A percentile compares a stretch with the other conserved stretches of the same genome.
Conservation (phyloP, 2,113 vertebrate species). For the Rutilus rutilus region DNA sequence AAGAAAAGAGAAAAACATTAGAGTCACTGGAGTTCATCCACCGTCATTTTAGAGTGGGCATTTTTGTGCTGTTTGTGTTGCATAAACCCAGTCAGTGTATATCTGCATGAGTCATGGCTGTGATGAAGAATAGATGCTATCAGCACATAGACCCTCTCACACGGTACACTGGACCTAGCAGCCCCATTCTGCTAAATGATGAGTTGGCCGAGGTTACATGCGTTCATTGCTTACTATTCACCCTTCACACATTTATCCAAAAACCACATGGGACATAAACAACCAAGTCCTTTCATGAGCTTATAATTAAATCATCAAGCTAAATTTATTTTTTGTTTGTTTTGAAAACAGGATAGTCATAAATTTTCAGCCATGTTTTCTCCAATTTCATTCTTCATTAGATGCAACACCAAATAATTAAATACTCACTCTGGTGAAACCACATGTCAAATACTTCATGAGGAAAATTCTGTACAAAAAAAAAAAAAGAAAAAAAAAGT, state of each 20-base stretch:
- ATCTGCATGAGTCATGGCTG: neutral
- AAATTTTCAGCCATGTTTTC: neutral
- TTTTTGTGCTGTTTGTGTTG: neutral
- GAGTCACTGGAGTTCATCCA: slow-evolving; percentile 46
- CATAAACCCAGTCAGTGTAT: neutral
- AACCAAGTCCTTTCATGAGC: neutral
- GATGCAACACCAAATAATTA: neutral
- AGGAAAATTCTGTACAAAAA: neutral
- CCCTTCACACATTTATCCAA: slow-evolving; percentile 29
- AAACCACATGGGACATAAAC: slow-evolving; percentile 13
- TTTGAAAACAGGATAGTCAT: slow-evolving; percentile 10
- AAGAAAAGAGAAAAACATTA: slow-evolving; percentile 30
- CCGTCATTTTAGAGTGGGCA: neutral
- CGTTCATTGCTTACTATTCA: slow-evolving; percentile 28
- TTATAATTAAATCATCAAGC: neutral
- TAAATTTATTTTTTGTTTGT: neutral
- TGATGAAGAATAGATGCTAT: slow-evolving; percentile 8
- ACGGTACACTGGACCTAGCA: neutral
- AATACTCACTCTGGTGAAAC: neutral
- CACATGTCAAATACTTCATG: neutral
- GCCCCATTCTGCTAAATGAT: slow-evolving; percentile 20
- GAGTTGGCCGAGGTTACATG: slow-evolving; percentile 41
- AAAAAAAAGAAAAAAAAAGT: neutral
- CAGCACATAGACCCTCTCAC: neutral
- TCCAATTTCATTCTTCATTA: neutral